Base-by-base conservation (phyloP, 2,888 invertebrate species). In the Allacma fusca region DNA sequence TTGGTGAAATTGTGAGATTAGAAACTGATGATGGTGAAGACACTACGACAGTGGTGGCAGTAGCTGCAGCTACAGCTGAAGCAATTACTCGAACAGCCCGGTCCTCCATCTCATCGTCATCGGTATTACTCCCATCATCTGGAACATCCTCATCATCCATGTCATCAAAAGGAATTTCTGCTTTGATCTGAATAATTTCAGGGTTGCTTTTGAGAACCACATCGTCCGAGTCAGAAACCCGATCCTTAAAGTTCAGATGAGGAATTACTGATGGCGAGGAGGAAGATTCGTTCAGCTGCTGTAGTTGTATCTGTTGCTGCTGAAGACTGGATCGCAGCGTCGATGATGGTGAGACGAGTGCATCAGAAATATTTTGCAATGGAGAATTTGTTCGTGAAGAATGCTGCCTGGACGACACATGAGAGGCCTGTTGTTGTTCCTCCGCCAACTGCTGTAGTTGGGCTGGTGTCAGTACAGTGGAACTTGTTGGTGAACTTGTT, bases 61-160 rank as follows among this genome's bases (percentile, higher is more conserved):
- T 94, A 23, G 93, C 93, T 16, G 94, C 94, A 59, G 94, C 94
- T 50, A 94, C 94, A 44, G 94, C 94, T 72, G 94, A 93, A 65
- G 92, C 91, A 23, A 94, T 93, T 16, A 59, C 40, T 19, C 57
- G n/a, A 26, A 29, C 92, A 92, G 76, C 90, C 90, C 72, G 91
- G 21, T 62, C 21, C 13, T 43, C 65, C 19, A 57, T 57, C 28
- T 74, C 74, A 1, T 75, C 78, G 26, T 78, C 74, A 1, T 77
- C 77, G 21, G 73, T 64, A 16, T 44, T 78, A 7, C 67, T 68
- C 75, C n/a, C 1, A 13, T 77, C 73, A 28, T 78, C 74, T 16
- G 74, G 74, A 24, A 34, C 78, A 44, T 79, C 78, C 28, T 79
- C 80, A 24, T 79, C 83, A 34, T 81, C 81, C 44, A 77, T 75